Evolutionary conservation across 2,113 vertebrate species (phyloP).

Genomic region (Pagrus major): DNA sequence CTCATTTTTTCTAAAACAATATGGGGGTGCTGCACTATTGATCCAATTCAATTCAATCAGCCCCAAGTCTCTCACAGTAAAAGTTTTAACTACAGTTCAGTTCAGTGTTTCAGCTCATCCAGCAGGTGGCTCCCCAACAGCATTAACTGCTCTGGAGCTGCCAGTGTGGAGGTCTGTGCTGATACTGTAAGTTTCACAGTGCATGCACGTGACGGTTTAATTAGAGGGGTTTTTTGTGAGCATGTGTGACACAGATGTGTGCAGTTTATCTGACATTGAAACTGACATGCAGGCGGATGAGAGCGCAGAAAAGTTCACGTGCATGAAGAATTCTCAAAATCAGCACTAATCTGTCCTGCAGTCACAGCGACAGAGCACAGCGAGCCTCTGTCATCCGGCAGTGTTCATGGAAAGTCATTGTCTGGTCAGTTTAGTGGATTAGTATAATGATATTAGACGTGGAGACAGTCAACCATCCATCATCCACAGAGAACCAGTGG

Average conservation of each 20-base stretch:
- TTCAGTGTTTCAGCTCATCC: conserved; percentile 35
- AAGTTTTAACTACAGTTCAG: background rate
- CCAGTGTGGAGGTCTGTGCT: too few relatives aligned
- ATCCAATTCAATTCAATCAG: background rate
- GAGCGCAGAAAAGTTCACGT: background rate
- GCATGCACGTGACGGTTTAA: background rate
- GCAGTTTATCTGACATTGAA: background rate
- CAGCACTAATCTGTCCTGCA: background rate
- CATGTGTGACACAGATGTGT: background rate
- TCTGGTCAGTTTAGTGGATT: conserved; percentile 34
- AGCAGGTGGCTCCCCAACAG: conserved; percentile 46
- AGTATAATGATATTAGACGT: conserved; percentile 47
- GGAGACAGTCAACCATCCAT: conserved; percentile 17
- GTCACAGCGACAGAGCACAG: background rate
- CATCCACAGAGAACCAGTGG: conserved; percentile 11
- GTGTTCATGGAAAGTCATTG: conserved; percentile 1
- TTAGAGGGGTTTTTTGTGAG: background rate
- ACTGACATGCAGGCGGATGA: background rate
- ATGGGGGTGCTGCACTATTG: background rate
- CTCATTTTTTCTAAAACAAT: too few relatives aligned
- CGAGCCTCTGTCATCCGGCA: background rate
- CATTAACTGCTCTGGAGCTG: background rate
- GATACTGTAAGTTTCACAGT: background rate
- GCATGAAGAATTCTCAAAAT: background rate
- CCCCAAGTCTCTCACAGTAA: background rate